Evolutionary conservation across 2,113 vertebrate species (phyloP).

Genomic region (Solenodon paradoxus): DNA sequence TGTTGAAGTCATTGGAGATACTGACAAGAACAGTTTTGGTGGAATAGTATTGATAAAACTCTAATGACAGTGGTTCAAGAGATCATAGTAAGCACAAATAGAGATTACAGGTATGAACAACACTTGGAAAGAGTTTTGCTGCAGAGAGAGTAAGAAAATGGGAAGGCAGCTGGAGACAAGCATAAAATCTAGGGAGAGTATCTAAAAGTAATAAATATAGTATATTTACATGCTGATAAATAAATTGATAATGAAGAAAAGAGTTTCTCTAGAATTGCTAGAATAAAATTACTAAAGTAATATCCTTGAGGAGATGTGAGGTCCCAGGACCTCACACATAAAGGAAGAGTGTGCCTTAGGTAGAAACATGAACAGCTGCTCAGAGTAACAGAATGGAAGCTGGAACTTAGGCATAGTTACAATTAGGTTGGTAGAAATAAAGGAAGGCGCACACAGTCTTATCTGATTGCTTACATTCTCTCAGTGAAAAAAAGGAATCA

Average conservation of each 20-base stretch:
- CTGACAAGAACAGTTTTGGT: neutral
- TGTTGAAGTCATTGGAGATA: neutral
- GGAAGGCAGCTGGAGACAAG: neutral
- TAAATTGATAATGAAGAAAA: neutral
- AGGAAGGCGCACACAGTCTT: neutral
- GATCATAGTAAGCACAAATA: neutral
- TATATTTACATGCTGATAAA: neutral
- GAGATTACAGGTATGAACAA: neutral
- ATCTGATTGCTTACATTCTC: neutral
- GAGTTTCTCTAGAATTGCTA: neutral
- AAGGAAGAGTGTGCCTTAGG: neutral
- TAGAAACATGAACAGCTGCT: neutral
- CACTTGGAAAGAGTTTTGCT: neutral
- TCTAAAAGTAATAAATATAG: neutral
- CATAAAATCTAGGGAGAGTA: neutral
- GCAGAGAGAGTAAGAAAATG: neutral
- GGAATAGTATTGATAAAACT: neutral
- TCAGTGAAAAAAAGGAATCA: neutral
- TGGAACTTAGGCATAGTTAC: neutral
- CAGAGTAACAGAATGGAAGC: neutral
- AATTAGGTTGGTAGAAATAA: neutral
- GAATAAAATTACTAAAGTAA: neutral
- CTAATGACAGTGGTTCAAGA: neutral
- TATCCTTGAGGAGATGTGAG: neutral
- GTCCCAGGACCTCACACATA: neutral